Conservation (phyloP, 2,888 invertebrate species). For the Philaethria dido region DNA sequence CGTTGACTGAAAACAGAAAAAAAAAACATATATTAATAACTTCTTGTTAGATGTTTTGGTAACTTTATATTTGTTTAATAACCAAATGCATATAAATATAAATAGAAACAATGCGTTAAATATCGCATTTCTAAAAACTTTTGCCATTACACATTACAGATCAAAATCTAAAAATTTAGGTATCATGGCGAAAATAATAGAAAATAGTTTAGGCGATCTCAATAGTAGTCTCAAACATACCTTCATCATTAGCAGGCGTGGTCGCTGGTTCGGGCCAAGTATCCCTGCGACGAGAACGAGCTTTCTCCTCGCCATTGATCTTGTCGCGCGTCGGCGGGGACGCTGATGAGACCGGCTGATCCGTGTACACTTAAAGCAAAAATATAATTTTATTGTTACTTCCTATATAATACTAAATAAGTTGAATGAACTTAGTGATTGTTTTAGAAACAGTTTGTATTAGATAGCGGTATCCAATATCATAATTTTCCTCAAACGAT, state of each 20-base stretch:
- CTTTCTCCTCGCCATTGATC: conserved; percentile 90
- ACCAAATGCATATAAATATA: no score
- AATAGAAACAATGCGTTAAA: neutral
- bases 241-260: conserved; percentile 62
- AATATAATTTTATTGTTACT: neutral
- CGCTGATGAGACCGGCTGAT: conserved; percentile 89
- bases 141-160: no score
- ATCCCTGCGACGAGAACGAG: conserved; percentile 81
- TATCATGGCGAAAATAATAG: no score
- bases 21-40: no score
- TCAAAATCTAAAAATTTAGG: no score
- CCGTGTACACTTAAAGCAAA: conserved; percentile 82
- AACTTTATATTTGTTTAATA: no score
- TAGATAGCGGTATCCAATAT: neutral
- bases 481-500: neutral
- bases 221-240: conserved; percentile 48
- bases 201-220: neutral
- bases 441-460: neutral
- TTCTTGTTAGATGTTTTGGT: no score
- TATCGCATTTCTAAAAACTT: neutral
- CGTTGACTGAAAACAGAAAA: conserved; percentile 52
- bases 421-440: neutral
- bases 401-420: neutral
- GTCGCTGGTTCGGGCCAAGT: conserved; percentile 74
- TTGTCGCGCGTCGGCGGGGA: conserved; percentile 92